Evolutionary conservation across 1,140 invertebrate genomes (phyloP), one percentile per base, ranked within the genome.

Genomic region (Diploscapter pachys): DNA sequence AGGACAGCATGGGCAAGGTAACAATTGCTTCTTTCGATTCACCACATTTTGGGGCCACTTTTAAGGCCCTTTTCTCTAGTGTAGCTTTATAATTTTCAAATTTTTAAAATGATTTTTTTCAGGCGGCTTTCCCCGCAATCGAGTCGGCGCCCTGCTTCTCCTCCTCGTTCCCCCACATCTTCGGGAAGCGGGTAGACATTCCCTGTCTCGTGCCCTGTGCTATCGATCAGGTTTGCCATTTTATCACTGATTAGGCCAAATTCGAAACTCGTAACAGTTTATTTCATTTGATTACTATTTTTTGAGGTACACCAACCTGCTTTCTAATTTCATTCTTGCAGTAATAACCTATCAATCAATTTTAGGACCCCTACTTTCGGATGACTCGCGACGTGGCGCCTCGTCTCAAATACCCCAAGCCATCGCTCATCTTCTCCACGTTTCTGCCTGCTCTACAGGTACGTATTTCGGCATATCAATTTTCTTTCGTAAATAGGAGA

Each of bases 351-450:
- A 68, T 9, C 66, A 52, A n/a, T 50, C 5, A n/a, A 5, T 31
- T 68, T 59, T 31, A 68, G 90, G 96, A 99, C 88, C 96, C 96
- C 0, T 99, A 98, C 87, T 99, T 99, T 87, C 89, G 96, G 72
- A 97, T 99, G 95, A 95, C 94, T 0, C 89, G 96, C 74, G 96
- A 99, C 88, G 94, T 98, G 48, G 93, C 95, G 0, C 95, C 95
- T 0, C 90, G 90, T 72, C 87, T 99, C 9, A 92, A 92, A 48
- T 91, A 90, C 83, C 90, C 90, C 0, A 99, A 99, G 86, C 97
- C 96, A n/a, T 92, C 95, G 0, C 86, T 99, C 1, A 85, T 99
- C 0, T 96, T 98, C 87, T 95, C 94, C 0, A 90, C 89, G 53
- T 99, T 99, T 87, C 93, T 99, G 80, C 96, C 96, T 0, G 93